Evolutionary conservation across 64 coral and sea anemone genomes (phyloP), one percentile per base, ranked within the genome.

Genomic region (Stichodactyla helianthus): DNA sequence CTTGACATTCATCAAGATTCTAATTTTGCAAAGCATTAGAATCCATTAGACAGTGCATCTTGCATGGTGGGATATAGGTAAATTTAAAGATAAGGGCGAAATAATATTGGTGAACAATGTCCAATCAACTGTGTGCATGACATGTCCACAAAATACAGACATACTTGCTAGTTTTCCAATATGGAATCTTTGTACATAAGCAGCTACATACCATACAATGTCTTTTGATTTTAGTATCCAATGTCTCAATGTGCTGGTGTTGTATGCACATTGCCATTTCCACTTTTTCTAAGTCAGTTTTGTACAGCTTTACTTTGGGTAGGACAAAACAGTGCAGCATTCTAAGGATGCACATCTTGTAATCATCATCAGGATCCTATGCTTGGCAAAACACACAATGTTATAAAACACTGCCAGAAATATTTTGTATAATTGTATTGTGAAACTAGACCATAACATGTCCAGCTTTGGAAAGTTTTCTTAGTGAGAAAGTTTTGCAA

Each of bases 241-340:
- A 54, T 0, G 57, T 54, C 26, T 89, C 55, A 51, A 99, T 99
- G 81, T 53, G 61, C 31, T 84, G 28, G 1, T 55, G 67, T 55
- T 98, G 96, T 83, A 85, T 85, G 18, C 90, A 50, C 74, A 85
- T 88, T 4, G 96, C 96, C 10, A 25, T 71, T 18, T 88, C 86
- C 0, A 98, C 88, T 85, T 92, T 94, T 52, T 89, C 79, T 6
- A 89, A 23, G 85, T 98, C 93, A 70, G 92, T 87, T 55, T 83
- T 18, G 31, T 92, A 80, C 13, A 98, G 53, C 4, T 79, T 86
- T 76, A 98, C 91, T 82, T 98, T 98, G 11, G 96, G 96, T 13
- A 98, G 61, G 55, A 98, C 93, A 79, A 91, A 98, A 84, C 96
- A 98, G 55, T 98, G 93, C 11, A 98, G 87, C 93, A 98, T 98